Evolutionary conservation across 2,113 vertebrate species (phyloP).

Genomic region (Potamarius usumacintae): DNA sequence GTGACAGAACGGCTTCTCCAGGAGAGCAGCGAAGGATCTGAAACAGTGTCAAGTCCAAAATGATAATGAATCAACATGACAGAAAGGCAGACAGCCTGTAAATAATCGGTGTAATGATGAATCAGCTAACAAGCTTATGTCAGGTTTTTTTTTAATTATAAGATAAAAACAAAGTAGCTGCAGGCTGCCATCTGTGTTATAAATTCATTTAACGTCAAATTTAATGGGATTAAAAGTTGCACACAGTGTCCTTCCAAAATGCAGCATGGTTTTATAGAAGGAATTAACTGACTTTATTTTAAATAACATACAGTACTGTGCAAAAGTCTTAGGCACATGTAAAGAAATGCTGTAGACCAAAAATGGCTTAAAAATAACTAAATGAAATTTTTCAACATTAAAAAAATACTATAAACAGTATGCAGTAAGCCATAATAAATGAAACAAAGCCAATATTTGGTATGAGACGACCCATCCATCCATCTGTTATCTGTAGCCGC

Average conservation of each 20-base stretch:
- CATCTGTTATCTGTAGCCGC: no score
- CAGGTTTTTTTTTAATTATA: neutral
- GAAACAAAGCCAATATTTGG: no score
- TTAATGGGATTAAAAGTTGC: neutral
- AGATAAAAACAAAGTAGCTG: neutral
- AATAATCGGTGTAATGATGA: neutral
- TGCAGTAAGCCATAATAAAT: no score
- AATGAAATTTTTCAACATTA: no score
- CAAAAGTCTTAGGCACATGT: no score
- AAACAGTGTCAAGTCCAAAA: neutral
- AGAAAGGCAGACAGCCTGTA: neutral
- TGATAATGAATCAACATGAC: neutral
- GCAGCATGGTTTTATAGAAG: neutral
- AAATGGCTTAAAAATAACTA: no score
- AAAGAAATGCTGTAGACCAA: no score
- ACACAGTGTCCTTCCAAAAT: neutral
- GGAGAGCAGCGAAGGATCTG: neutral
- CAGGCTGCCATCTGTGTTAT: neutral
- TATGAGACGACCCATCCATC: no score
- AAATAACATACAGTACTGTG: no score
- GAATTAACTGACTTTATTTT: neutral
- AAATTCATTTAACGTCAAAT: neutral
- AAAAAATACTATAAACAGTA: no score
- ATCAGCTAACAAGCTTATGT: neutral
- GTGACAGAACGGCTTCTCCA: neutral